These are phyloP conservation scores for Picus viridis DNA, from an alignment of 2,797 vertebrate species.

Conservation along the genomic window DNA sequence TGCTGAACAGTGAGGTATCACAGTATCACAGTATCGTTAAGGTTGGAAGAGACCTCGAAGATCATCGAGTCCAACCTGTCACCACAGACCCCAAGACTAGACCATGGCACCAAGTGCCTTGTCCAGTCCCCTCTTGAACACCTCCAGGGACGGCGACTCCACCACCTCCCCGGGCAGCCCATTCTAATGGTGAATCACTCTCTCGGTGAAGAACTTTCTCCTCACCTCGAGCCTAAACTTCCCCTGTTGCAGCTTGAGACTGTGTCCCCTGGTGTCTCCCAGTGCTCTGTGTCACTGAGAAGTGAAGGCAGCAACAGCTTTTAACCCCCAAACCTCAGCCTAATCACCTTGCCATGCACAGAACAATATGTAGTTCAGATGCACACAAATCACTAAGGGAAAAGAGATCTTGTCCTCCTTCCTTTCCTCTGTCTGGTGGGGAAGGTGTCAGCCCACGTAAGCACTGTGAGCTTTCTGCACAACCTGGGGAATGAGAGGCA, in stretches of 20 bases:
- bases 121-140: no score
- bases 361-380: neutral
- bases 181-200: no score
- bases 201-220: no score
- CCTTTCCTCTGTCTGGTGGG: neutral
- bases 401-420: neutral
- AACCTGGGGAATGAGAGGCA: neutral
- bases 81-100: no score
- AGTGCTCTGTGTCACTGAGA: neutral
- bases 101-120: no score
- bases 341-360: neutral
- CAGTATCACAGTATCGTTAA: no score
- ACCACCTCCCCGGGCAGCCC: no score
- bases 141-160: no score
- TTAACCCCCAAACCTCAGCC: neutral
- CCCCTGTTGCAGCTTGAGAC: no score
- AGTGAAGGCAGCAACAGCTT: neutral
- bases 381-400: conserved; percentile 8
- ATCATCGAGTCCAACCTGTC: no score
- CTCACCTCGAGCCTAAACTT: no score
- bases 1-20: neutral
- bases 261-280: neutral
- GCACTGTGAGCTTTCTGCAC: neutral
- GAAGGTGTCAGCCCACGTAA: neutral
- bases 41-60: no score